Base-by-base conservation (phyloP, 2,888 invertebrate genomes). In the Eugnorisma glareosa region DNA sequence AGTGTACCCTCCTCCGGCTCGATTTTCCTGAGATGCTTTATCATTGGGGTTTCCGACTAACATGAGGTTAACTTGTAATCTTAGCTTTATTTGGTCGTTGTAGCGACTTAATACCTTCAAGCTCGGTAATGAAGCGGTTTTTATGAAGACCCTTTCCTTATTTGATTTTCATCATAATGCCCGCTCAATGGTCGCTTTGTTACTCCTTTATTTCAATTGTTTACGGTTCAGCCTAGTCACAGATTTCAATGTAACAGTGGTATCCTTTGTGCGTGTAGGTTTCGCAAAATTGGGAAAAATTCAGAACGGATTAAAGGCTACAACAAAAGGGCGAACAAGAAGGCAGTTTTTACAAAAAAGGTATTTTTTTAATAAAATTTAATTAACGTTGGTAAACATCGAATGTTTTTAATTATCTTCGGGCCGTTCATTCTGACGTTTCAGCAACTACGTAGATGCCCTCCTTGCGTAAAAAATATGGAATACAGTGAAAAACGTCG, bases 41-140 rank as follows among this genome's bases (percentile, higher is more conserved):
- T 96, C 96, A 96, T 96, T 96, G 95, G 96, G 96, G 94, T 94
- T 95, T 94, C 93, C 94, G 94, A 93, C 95, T 94, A 96, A 96
- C 96, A 96, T 96, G 96, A 96, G 96, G 96, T 96, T 96, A 96
- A 96, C 96, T 96, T 96, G 96, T 96, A 96, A 96, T 96, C 96
- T 96, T 95, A 95, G 96, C 95, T 96, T 96, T 96, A 96, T 96
- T 96, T 94, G 94, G 93, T 91, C 95, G 93, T 93, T 95, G 94
- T 95, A 94, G 91, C 92, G 92, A 93, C 94, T 95, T 96, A 96
- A 96, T 95, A 90, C 94, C 93, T 92, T 91, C 93, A 92, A 94
- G 93, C 92, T 93, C 91, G 85, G 94, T 95, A 95, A 96, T 95
- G 94, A 96, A 95, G 92, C 91, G 91, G 92, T 94, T 94, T 95